Conservation (phyloP, 2,113 vertebrate genomes). For the Cyanoliseus patagonus region DNA sequence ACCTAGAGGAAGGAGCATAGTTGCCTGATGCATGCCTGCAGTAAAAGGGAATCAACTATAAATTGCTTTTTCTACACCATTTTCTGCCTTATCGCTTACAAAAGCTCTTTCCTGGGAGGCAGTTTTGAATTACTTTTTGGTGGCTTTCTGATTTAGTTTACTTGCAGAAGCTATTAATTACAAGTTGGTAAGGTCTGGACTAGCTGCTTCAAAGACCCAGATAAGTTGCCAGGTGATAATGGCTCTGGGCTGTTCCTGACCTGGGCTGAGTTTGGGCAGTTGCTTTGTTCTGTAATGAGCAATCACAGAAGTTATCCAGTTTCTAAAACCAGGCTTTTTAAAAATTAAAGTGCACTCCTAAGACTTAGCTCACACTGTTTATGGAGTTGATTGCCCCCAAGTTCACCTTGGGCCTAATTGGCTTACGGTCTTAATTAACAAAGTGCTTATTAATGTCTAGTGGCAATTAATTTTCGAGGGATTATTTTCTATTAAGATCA, state of each 20-base stretch:
- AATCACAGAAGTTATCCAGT: not conserved
- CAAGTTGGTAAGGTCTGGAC: not conserved
- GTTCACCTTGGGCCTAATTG: slow-evolving; percentile 66
- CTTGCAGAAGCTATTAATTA: not conserved
- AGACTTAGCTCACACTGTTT: slow-evolving; percentile 4
- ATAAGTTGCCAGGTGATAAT: not conserved
- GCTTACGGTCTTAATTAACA: slow-evolving; percentile 65
- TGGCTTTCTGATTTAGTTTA: not conserved
- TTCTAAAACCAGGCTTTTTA: not conserved
- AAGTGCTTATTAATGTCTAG: slow-evolving; percentile 62
- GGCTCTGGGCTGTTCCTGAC: slow-evolving; percentile 17
- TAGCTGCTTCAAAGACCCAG: not conserved
- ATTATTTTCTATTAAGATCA: slow-evolving; percentile 64
- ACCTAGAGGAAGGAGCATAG: not conserved
- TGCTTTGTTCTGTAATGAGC: slow-evolving; percentile 23
- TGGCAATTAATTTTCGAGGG: slow-evolving; percentile 60
- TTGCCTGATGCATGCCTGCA: rapidly evolving
- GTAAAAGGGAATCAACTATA: not conserved
- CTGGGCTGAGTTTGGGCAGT: not conserved
- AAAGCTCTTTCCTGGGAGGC: not conserved
- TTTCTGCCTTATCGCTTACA: not conserved
- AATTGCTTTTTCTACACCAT: not conserved
- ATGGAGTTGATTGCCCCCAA: slow-evolving; percentile 45
- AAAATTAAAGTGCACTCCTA: slow-evolving; percentile 5
- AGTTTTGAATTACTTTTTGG: not conserved